Percentiles rank a stretch among this genome's conserved stretches.
These are phyloP conservation scores for Spea multiplicata DNA, from an alignment of 2,113 vertebrate species.

Conservation along the genomic window DNA sequence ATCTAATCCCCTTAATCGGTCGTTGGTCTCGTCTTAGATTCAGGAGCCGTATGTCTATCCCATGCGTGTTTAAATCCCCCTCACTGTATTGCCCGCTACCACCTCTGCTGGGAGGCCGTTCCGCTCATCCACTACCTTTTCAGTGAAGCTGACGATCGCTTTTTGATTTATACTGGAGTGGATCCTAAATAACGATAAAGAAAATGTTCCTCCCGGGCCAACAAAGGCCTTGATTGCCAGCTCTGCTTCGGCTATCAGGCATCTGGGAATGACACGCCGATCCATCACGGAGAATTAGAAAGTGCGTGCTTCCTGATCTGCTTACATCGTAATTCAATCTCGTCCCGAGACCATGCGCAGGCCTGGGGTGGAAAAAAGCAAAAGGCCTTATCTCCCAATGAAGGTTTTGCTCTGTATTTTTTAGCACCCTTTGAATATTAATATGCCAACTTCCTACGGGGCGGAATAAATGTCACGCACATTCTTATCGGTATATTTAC, in stretches of 20 bases:
- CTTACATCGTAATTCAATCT: constrained; percentile 82
- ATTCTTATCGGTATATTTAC: no score
- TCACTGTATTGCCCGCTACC: no score
- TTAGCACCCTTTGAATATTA: constrained; percentile 55
- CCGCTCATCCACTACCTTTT: no score
- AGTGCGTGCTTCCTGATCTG: constrained; percentile 94
- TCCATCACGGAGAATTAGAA: constrained; percentile 92
- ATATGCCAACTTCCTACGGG: constrained; percentile 59
- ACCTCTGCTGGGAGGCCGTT: no score
- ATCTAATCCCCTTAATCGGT: no score
- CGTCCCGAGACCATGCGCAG: constrained; percentile 66
- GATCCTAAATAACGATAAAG: no score
- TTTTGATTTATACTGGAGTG: no score
- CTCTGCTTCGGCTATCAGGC: constrained; percentile 70
- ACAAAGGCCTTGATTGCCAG: constrained; percentile 51
- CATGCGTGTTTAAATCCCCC: no score
- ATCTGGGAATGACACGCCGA: constrained; percentile 81
- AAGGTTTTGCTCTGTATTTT: constrained; percentile 52
- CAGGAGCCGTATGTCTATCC: no score
- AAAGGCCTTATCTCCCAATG: constrained; percentile 65
- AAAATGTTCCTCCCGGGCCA: not conserved
- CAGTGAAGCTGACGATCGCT: no score
- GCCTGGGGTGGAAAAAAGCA: constrained; percentile 59
- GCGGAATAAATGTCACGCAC: not conserved
- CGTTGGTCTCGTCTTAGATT: no score